Evolutionary conservation across 2,888 invertebrate species (phyloP).

Genomic region (Auanema freiburgensis): DNA sequence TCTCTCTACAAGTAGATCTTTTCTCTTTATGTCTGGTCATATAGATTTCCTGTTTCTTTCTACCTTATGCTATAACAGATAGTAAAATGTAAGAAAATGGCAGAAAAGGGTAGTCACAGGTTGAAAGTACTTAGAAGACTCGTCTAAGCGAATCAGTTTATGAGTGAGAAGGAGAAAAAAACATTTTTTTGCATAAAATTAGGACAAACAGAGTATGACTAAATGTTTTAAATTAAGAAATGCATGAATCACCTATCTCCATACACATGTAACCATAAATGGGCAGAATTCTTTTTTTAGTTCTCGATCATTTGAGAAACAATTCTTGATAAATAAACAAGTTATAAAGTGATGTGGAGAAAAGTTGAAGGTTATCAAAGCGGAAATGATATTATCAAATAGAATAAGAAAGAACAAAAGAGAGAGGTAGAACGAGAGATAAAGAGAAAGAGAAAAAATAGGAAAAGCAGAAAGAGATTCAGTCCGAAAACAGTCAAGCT

Average conservation of each 20-base stretch:
- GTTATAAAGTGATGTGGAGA: too few relatives aligned
- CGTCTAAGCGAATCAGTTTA: not conserved
- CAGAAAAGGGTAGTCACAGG: not conserved
- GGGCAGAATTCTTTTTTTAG: not conserved
- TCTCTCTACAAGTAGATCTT: conserved; percentile 8
- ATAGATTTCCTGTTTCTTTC: not conserved
- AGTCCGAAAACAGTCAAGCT: not conserved
- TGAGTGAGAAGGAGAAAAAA: not conserved
- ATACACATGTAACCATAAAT: not conserved
- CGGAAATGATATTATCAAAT: too few relatives aligned
- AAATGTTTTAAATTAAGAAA: too few relatives aligned
- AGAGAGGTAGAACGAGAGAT: not conserved
- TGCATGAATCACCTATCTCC: too few relatives aligned
- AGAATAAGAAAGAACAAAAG: too few relatives aligned
- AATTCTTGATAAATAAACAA: too few relatives aligned
- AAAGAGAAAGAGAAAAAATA: conserved; percentile 7
- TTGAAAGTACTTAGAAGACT: not conserved
- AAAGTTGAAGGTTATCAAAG: too few relatives aligned
- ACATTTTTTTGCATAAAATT: not conserved
- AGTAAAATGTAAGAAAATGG: too few relatives aligned
- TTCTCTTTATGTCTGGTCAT: not conserved
- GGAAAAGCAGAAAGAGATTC: not conserved
- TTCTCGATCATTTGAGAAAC: too few relatives aligned
- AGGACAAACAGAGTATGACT: conserved; percentile 2
- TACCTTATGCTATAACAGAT: not conserved